Conservation (phyloP, 2,113 vertebrate species). For the Saimiri boliviensis region DNA sequence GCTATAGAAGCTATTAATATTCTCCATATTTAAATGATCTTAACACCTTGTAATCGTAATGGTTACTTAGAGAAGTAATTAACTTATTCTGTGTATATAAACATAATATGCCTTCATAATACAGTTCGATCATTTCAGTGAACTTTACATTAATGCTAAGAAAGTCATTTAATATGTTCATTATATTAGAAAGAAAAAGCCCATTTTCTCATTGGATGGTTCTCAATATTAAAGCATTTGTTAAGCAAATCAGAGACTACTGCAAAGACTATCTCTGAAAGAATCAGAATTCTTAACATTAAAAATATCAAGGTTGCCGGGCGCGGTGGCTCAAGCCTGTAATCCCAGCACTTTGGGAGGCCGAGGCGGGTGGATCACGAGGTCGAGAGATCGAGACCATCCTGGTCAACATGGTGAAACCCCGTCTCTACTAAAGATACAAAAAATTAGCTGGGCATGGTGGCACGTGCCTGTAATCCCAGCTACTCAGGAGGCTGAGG, state of each 20-base stretch:
- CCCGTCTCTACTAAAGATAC: no score
- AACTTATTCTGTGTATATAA: not conserved
- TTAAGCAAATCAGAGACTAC: not conserved
- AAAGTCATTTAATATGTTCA: not conserved
- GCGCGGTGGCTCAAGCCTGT: no score
- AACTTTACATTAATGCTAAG: not conserved
- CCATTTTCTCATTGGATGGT: constrained; percentile 48
- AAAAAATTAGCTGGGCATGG: no score
- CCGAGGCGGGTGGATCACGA: no score
- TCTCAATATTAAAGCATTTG: constrained; percentile 8
- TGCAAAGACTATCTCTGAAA: not conserved
- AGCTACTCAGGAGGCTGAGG: no score
- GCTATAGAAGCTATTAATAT: not conserved
- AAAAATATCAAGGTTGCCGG: constrained; percentile 63
- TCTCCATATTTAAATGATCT: constrained; percentile 40
- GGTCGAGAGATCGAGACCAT: no score
- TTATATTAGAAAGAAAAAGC: constrained; percentile 34
- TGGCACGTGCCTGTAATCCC: no score
- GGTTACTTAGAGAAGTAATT: not conserved
- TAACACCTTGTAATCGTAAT: constrained; percentile 12
- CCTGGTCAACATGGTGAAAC: no score
- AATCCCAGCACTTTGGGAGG: no score
- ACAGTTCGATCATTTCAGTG: not conserved
- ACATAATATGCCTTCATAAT: not conserved
- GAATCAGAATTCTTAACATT: constrained; percentile 64